phyloP scores from a whole-genome alignment of 2,113 vertebrate species.

The Mobula hypostoma region DNA sequence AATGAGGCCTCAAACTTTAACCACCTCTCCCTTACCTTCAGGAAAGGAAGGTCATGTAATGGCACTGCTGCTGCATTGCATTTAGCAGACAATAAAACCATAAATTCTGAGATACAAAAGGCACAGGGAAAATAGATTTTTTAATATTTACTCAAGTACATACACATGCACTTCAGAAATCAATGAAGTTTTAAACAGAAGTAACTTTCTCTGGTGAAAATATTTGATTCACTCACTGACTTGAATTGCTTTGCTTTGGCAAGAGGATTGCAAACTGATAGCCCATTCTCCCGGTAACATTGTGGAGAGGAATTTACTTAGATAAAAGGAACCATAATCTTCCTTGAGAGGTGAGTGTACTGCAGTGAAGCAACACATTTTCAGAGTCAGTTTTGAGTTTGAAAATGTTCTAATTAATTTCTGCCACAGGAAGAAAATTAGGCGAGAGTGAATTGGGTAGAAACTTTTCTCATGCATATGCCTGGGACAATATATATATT shows the following conservation, averaged over 20 bases:
- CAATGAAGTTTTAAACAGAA: neutral
- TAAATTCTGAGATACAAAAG: neutral
- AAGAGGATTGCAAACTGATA: neutral
- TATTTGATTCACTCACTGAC: neutral
- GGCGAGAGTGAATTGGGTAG: neutral
- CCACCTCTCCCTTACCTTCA: neutral
- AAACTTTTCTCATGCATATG: neutral
- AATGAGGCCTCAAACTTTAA: neutral
- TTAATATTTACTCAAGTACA: neutral
- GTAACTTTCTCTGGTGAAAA: neutral
- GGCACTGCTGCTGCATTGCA: neutral
- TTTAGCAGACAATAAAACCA: neutral
- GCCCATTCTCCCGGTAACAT: neutral
- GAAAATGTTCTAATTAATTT: neutral
- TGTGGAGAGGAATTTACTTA: neutral
- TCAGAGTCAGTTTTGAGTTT: neutral
- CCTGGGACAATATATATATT: neutral
- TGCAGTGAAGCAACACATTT: neutral
- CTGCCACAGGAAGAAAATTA: neutral
- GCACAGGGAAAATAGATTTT: neutral
- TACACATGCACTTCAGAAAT: neutral
- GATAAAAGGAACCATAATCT: neutral
- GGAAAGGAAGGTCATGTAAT: neutral
- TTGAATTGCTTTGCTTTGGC: neutral
- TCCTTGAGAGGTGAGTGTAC: neutral